Percentiles rank a stretch among this genome's conserved stretches.
Conservation (phyloP, 2,888 invertebrate species). For the Dynastes grantii region DNA sequence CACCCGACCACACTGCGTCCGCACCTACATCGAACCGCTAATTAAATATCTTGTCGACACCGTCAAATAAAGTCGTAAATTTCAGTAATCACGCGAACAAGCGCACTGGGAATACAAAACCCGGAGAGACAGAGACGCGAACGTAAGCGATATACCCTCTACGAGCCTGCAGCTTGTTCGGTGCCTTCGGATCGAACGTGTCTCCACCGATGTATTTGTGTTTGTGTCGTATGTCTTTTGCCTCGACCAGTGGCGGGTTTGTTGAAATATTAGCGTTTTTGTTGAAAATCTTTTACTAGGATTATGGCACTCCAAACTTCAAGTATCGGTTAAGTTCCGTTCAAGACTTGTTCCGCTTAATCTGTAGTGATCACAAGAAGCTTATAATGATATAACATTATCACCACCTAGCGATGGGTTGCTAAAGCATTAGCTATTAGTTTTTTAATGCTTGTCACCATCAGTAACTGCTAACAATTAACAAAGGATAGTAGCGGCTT, state of each 20-base stretch:
- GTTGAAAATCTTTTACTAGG: too few relatives aligned
- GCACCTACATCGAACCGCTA: constrained; percentile 66
- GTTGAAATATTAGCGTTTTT: neutral
- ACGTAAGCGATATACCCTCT: constrained; percentile 48
- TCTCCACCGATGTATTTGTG: constrained; percentile 49
- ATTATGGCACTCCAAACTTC: too few relatives aligned
- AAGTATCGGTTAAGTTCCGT: too few relatives aligned
- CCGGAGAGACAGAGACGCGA: constrained; percentile 49
- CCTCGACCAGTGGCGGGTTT: neutral
- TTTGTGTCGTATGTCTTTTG: neutral
- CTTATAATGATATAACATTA: too few relatives aligned
- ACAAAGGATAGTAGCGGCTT: too few relatives aligned
- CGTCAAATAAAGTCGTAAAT: constrained; percentile 67
- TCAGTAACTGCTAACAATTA: too few relatives aligned
- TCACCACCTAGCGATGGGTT: too few relatives aligned
- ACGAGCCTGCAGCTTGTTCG: neutral
- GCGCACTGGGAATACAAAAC: constrained; percentile 56
- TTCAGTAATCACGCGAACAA: constrained; percentile 63
- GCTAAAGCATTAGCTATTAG: too few relatives aligned
- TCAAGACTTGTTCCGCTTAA: too few relatives aligned
- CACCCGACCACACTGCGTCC: constrained; percentile 64
- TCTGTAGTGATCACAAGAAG: too few relatives aligned
- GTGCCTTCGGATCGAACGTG: constrained; percentile 8
- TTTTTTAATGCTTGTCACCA: too few relatives aligned
- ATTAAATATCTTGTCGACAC: constrained; percentile 68